Base-by-base conservation (phyloP, 2,888 invertebrate species). In the Oscheius myriophilus region DNA sequence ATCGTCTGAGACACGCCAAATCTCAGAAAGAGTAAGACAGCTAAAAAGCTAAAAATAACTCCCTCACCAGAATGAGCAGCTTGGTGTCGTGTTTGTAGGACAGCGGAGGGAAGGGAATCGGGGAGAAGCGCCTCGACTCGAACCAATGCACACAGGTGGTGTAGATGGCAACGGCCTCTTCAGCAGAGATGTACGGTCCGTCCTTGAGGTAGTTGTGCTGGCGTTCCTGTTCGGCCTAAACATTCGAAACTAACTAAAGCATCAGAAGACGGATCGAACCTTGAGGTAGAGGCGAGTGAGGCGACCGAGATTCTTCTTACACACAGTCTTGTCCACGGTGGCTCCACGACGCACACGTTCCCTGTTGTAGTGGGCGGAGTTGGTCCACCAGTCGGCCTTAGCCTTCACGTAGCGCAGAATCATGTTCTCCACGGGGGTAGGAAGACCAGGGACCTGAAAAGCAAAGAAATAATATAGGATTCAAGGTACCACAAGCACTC, bases 301-400 rank as follows among this genome's bases (percentile, higher is more conserved):
- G n/a, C 98, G 91, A 0, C 98, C 98, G 77, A 99, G 90, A 89
- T 99, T 99, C 90, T 99, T 99, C 89, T 99, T 99, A 88, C 98
- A 99, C 0, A 99, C 98, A 0, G 98, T 99, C 88, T 99, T 99
- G 88, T 99, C 98, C 18, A 98, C 98, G 0, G 98, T 99, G 59
- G 98, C 98, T n/a, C 98, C 98, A 81, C 98, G 91, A 2, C 98
- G 91, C 79, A 99, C 98, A 84, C 98, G 91, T 88, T 99, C 98
- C 51, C 98, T 91, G 89, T 99, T 99, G 89, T 99, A 99, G 88
- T 99, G 98, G 0, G 98, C 97, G 0, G 98, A 98, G 88, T 98
- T 99, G 0, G 98, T 99, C 98, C 98, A 99, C 98, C 98, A 99
- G 88, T 99, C 98, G 0, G 98, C 98, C 87, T 99, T 99, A 92